A percentile compares a stretch with the other conserved stretches of the same genome.
These are phyloP conservation scores for Sphaerophoria taeniata DNA, from an alignment of 2,888 invertebrate species.

Conservation along the genomic window DNA sequence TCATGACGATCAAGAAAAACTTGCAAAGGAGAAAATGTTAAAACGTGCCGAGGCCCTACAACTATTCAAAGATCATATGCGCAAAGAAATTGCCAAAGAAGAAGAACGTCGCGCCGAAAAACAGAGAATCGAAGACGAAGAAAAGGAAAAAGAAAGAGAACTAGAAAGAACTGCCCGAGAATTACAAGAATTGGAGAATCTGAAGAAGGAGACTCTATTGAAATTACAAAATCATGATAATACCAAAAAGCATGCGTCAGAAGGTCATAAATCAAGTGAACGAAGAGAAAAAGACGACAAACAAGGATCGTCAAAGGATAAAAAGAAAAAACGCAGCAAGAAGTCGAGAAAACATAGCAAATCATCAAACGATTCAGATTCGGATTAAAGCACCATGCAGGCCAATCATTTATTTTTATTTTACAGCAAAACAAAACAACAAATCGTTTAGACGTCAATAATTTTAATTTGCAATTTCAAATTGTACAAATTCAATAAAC, in stretches of 20 bases:
- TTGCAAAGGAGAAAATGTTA: conserved; percentile 82
- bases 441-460: conserved; percentile 9
- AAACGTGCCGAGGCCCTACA: conserved; percentile 84
- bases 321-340: conserved; percentile 80
- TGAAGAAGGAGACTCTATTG: conserved; percentile 81
- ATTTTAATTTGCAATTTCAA: conserved; percentile 46
- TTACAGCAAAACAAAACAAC: background rate
- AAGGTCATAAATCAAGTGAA: conserved; percentile 69
- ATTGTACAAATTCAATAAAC: conserved; percentile 34
- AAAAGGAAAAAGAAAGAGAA: conserved; percentile 78
- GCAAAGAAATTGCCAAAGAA: conserved; percentile 84
- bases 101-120: conserved; percentile 85
- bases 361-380: conserved; percentile 78
- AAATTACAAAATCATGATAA: conserved; percentile 81
- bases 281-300: conserved; percentile 74
- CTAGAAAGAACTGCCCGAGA: conserved; percentile 81
- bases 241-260: conserved; percentile 75
- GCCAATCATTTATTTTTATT: conserved; percentile 5
- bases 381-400: conserved; percentile 72
- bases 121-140: conserved; percentile 80
- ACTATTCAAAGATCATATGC: conserved; percentile 86
- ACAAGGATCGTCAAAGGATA: conserved; percentile 75
- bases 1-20: conserved; percentile 79
- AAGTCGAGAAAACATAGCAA: conserved; percentile 81
- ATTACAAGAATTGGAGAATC: conserved; percentile 81